Evolutionary conservation across 2,888 invertebrate genomes (phyloP), one percentile per base, ranked within the genome.

Genomic region (Cantharis rustica): DNA sequence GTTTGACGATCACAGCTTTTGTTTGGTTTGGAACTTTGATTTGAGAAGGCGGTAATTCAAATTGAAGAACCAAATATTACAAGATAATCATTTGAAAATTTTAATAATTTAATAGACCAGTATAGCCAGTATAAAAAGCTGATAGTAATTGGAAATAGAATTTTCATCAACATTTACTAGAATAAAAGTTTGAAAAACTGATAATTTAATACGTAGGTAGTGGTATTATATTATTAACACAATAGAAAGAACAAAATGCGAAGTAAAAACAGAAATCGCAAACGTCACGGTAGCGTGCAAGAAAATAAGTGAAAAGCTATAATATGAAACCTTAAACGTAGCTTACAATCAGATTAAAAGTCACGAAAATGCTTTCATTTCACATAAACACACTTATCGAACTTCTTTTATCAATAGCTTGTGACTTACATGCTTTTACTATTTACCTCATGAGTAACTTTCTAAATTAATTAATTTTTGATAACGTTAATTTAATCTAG

Each of bases 321-420:
- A 73, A 69, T 68, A 68, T 69, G 73, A 73, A 73, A 73, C 73
- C 73, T 68, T 63, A 69, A 61, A 73, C 26, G 69, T 69, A 63
- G 63, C 61, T 47, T 26, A 73, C 73, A 73, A 73, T 73, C 73
- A 62, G 73, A 73, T 73, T 73, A 73, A n/a, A 26, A 61, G 47
- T 16, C 72, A 72, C 68, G 69, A 27, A 61, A 47, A 69, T 17
- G 73, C 20, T 73, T 69, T 73, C 26, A 68, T 72, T 68, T 61
- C 72, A 68, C 31, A 71, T 47, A 61, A 27, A 63, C 62, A 68
- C 68, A 68, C 73, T 73, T 73, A 73, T 73, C 62, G 73, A 69
- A 62, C 69, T 73, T 73, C 73, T 23, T 69, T 68, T 73, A 23
- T 61, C 68, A 61, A 72, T 66, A 66, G 23, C 64, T 66, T 20